Percentiles rank a stretch among this genome's conserved stretches.
phyloP scores from a whole-genome alignment of 1,140 invertebrate species.

The Drosophila takahashii region DNA sequence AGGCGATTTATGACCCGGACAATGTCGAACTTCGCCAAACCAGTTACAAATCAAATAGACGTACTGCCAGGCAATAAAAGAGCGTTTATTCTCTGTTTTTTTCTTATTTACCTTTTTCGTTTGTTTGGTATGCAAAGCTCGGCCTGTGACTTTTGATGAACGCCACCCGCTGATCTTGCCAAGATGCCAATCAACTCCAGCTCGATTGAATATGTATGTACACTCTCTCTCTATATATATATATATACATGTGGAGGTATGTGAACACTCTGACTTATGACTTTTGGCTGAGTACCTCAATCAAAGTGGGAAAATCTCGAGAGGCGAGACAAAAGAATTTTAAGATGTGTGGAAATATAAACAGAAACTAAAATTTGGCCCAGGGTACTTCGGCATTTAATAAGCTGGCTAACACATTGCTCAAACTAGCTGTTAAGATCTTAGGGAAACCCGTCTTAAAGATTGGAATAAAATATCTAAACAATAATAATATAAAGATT shows the following conservation, averaged over 20 bases:
- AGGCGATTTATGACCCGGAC: conserved; percentile 12
- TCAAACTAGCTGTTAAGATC: conserved; percentile 1
- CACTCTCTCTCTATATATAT: not conserved
- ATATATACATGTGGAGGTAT: not conserved
- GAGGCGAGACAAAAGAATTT: conserved; percentile 30
- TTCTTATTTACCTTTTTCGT: not conserved
- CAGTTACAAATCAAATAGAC: conserved; percentile 26
- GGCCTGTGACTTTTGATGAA: conserved; percentile 43
- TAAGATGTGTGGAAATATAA: conserved; percentile 1
- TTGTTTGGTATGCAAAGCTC: conserved; percentile 40
- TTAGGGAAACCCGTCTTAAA: not conserved
- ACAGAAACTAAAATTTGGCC: conserved; percentile 8
- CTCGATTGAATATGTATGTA: not conserved
- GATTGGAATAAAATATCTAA: not conserved
- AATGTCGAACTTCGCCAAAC: conserved; percentile 14
- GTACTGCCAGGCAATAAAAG: conserved; percentile 6
- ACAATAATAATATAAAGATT: not conserved
- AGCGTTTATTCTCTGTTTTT: conserved; percentile 21
- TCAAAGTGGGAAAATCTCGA: conserved; percentile 36
- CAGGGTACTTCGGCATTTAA: not conserved
- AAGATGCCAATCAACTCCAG: conserved; percentile 21
- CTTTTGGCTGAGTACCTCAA: conserved; percentile 2
- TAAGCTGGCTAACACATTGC: not conserved
- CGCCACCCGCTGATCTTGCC: conserved; percentile 5
- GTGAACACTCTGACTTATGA: conserved; percentile 28